These are phyloP conservation scores for Sinocyclocheilus grahami DNA, from an alignment of 2,113 vertebrate species.

Conservation along the genomic window DNA sequence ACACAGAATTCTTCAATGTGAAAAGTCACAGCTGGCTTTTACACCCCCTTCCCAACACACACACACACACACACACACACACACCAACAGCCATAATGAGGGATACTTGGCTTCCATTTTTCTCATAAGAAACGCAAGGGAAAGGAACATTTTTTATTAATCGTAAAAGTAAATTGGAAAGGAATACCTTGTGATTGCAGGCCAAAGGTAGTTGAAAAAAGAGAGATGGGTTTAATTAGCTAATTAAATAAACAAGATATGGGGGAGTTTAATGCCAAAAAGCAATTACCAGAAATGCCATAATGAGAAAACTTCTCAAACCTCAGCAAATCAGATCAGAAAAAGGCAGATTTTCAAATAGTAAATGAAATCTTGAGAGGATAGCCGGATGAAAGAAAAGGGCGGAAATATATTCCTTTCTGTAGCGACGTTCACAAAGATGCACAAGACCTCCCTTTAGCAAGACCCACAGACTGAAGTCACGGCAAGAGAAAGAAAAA, in stretches of 20 bases:
- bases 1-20: slow-evolving; percentile 52
- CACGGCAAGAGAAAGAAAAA: slow-evolving; percentile 68
- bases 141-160: slow-evolving; percentile 47
- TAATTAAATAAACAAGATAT: slow-evolving; percentile 61
- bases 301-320: slow-evolving; percentile 47
- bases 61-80: neutral
- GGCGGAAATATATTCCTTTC: slow-evolving; percentile 23
- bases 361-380: neutral
- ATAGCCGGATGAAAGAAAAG: slow-evolving; percentile 29
- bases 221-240: slow-evolving; percentile 54
- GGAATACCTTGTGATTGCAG: slow-evolving; percentile 52
- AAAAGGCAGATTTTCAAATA: slow-evolving; percentile 29
- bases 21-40: slow-evolving; percentile 69
- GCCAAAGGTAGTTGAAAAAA: slow-evolving; percentile 50
- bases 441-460: slow-evolving; percentile 54
- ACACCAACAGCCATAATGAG: slow-evolving; percentile 44
- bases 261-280: slow-evolving; percentile 53
- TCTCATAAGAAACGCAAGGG: slow-evolving; percentile 46
- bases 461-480: slow-evolving; percentile 69
- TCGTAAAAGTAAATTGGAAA: slow-evolving; percentile 57
- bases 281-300: slow-evolving; percentile 54
- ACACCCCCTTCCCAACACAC: slow-evolving; percentile 36
- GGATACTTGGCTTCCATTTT: slow-evolving; percentile 52
- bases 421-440: slow-evolving; percentile 45
- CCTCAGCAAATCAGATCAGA: slow-evolving; percentile 44